phyloP scores from a whole-genome alignment of 2,888 invertebrate genomes.

The Kuschelorhynchus macadamiae region DNA sequence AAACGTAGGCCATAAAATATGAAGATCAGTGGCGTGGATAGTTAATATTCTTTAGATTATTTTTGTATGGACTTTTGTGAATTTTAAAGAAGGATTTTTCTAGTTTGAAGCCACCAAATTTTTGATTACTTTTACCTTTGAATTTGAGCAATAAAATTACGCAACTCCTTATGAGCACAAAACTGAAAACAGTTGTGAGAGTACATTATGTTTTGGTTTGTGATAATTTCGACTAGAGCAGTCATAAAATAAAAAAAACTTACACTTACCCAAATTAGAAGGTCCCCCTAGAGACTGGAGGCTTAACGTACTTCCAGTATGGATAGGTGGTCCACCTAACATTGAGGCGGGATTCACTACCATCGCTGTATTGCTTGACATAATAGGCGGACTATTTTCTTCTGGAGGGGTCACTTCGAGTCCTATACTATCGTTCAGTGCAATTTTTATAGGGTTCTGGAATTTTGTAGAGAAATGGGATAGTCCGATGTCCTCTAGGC shows the following conservation, averaged over 20 bases:
- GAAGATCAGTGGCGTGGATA: too few species aligned
- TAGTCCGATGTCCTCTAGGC: conserved; percentile 88
- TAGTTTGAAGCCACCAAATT: too few species aligned
- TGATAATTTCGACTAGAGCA: too few species aligned
- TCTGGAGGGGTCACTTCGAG: conserved; percentile 78
- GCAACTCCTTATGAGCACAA: too few species aligned
- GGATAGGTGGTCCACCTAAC: conserved; percentile 52
- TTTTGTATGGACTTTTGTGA: too few species aligned
- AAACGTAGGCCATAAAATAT: too few species aligned
- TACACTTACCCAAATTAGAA: conserved; percentile 29
- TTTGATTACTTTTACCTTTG: too few species aligned
- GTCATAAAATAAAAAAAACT: neutral
- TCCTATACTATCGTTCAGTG: conserved; percentile 88
- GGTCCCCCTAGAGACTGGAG: conserved; percentile 52
- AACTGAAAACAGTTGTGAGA: too few species aligned
- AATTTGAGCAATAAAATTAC: too few species aligned
- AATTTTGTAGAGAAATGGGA: conserved; percentile 83
- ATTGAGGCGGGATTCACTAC: conserved; percentile 35
- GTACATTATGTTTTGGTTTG: too few species aligned
- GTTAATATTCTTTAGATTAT: too few species aligned
- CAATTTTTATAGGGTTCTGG: conserved; percentile 87
- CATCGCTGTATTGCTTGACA: conserved; percentile 68
- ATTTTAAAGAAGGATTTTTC: too few species aligned
- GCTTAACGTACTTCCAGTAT: conserved; percentile 65
- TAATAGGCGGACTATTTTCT: conserved; percentile 72